phyloP scores from a whole-genome alignment of 2,113 vertebrate species.

The Epinephelus lanceolatus region DNA sequence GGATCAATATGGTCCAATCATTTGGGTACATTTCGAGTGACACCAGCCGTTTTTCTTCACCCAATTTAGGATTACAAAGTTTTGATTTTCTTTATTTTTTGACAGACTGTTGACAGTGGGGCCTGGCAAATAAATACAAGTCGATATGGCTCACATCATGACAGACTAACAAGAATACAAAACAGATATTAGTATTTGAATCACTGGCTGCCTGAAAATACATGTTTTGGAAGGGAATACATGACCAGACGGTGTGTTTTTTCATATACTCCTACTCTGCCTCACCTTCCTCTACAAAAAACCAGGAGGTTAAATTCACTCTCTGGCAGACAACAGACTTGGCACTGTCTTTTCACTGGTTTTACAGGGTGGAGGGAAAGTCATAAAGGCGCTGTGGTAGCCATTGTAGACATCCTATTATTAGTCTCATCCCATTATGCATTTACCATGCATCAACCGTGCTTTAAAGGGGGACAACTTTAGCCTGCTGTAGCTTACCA shows the following conservation, averaged over 20 bases:
- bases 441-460: slow-evolving; percentile 42
- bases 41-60: slow-evolving; percentile 38
- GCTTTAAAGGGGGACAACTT: slow-evolving; percentile 43
- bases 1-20: slow-evolving; percentile 65
- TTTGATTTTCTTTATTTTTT: slow-evolving; percentile 68
- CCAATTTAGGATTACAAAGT: slow-evolving; percentile 61
- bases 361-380: slow-evolving; percentile 28
- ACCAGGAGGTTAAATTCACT: slow-evolving; percentile 13
- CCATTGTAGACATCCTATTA: slow-evolving; percentile 57
- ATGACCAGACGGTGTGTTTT: slow-evolving; percentile 18
- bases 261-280: neutral
- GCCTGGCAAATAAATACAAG: slow-evolving; percentile 54
- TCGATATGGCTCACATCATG: slow-evolving; percentile 49
- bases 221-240: slow-evolving; percentile 26
- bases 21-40: slow-evolving; percentile 58
- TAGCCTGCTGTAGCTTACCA: neutral
- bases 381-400: slow-evolving; percentile 29
- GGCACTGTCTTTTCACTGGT: slow-evolving; percentile 44
- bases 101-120: slow-evolving; percentile 37
- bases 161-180: slow-evolving; percentile 53
- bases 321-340: slow-evolving; percentile 36
- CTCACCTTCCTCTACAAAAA: slow-evolving; percentile 40
- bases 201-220: slow-evolving; percentile 38
- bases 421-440: slow-evolving; percentile 53
- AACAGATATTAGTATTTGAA: slow-evolving; percentile 43